Evolutionary conservation across 2,888 invertebrate species (phyloP).

Genomic region (Rhagonycha fulva): DNA sequence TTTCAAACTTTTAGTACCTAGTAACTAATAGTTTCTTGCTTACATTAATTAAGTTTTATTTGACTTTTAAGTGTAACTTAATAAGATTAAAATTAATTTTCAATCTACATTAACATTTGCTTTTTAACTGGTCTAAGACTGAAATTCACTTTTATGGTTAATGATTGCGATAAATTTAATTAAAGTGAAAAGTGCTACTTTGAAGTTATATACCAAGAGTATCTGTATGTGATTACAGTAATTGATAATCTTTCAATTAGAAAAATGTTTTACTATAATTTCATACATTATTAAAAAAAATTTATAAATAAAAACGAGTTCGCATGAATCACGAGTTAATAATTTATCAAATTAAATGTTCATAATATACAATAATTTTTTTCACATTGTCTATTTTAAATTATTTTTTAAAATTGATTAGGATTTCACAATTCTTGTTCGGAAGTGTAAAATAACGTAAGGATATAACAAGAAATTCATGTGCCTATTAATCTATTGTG

Average conservation of each 20-base stretch:
- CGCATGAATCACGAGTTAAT: too few species aligned
- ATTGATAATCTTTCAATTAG: not conserved
- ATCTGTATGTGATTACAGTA: not conserved
- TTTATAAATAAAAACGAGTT: too few species aligned
- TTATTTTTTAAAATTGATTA: too few species aligned
- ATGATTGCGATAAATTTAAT: not conserved
- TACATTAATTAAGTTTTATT: not conserved
- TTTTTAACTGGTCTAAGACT: not conserved
- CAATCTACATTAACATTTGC: not conserved
- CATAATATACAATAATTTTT: too few species aligned
- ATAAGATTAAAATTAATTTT: not conserved
- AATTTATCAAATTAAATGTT: too few species aligned
- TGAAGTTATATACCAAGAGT: not conserved
- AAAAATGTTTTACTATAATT: not conserved
- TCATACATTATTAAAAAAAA: too few species aligned
- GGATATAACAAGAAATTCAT: too few species aligned
- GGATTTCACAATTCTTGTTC: too few species aligned
- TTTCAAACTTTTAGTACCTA: not conserved
- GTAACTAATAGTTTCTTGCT: not conserved
- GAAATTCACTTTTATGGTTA: not conserved
- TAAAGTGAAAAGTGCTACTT: not conserved
- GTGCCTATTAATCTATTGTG: too few species aligned
- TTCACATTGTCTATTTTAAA: too few species aligned
- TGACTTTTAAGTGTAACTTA: not conserved
- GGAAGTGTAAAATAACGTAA: too few species aligned